Conservation (phyloP, 2,113 vertebrate species). For the Aptenodytes forsteri region DNA sequence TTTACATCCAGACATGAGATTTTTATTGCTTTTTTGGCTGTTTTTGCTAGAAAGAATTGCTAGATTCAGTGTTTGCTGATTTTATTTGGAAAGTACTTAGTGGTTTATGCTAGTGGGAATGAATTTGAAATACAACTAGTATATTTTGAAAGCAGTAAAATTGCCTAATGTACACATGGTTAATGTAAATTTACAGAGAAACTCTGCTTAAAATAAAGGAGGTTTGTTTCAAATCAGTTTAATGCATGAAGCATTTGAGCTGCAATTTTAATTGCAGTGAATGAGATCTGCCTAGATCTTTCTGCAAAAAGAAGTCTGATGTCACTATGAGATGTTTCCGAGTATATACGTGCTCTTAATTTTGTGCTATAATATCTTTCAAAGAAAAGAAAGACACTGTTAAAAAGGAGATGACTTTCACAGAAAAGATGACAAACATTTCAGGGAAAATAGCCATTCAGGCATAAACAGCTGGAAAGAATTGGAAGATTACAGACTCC, state of each 20-base stretch:
- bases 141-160: background rate
- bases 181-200: background rate
- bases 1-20: background rate
- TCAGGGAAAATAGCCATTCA: background rate
- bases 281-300: background rate
- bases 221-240: background rate
- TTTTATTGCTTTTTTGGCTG: background rate
- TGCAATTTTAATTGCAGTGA: background rate
- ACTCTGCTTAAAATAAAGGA: background rate
- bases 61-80: background rate
- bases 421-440: background rate
- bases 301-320: background rate
- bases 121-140: background rate
- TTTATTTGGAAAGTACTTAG: background rate
- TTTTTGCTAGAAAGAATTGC: background rate
- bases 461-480: background rate
- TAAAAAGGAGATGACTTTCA: background rate
- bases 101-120: background rate
- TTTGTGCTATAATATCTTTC: background rate
- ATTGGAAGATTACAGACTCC: background rate
- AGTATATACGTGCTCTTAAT: background rate
- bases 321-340: background rate
- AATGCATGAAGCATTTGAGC: background rate
- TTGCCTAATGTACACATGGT: background rate
- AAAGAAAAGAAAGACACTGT: background rate